A percentile compares a stretch with the other conserved stretches of the same genome.
Conservation (phyloP, 2,888 invertebrate genomes). For the Cinara cedri region DNA sequence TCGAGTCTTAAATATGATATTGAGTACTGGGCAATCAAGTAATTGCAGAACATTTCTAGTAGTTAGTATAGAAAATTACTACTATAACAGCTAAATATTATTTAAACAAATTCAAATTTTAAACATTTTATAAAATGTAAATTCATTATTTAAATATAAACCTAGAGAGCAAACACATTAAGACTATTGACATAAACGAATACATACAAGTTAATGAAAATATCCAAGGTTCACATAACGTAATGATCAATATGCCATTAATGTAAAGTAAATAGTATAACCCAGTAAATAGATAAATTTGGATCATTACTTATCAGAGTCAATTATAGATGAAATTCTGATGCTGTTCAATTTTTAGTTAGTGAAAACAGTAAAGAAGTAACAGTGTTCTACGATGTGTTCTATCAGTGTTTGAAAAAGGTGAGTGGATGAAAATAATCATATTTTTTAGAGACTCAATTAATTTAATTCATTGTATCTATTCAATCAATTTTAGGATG, state of each 20-base stretch:
- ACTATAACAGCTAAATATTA: no score
- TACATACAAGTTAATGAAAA: background rate
- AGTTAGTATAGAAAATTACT: no score
- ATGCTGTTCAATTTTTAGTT: background rate
- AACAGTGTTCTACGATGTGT: background rate
- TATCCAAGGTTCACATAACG: slow-evolving; percentile 39
- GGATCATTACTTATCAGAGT: slow-evolving; percentile 29
- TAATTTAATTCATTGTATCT: background rate
- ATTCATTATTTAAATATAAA: no score
- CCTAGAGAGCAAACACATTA: no score
- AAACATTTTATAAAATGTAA: no score
- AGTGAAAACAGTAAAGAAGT: background rate
- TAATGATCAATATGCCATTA: slow-evolving; percentile 36
- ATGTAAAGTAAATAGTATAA: slow-evolving; percentile 31
- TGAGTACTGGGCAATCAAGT: no score
- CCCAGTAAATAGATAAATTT: slow-evolving; percentile 11
- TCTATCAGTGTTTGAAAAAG: background rate
- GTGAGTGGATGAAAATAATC: background rate
- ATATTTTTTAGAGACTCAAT: background rate
- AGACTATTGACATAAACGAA: background rate
- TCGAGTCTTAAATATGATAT: no score
- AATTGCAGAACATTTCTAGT: no score
- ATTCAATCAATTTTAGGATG: background rate
- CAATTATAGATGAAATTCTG: background rate
- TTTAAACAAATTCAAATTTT: no score